A percentile compares a stretch with the other conserved stretches of the same genome.
These are phyloP conservation scores for Aepyceros melampus DNA, from an alignment of 2,113 vertebrate genomes.

Conservation along the genomic window DNA sequence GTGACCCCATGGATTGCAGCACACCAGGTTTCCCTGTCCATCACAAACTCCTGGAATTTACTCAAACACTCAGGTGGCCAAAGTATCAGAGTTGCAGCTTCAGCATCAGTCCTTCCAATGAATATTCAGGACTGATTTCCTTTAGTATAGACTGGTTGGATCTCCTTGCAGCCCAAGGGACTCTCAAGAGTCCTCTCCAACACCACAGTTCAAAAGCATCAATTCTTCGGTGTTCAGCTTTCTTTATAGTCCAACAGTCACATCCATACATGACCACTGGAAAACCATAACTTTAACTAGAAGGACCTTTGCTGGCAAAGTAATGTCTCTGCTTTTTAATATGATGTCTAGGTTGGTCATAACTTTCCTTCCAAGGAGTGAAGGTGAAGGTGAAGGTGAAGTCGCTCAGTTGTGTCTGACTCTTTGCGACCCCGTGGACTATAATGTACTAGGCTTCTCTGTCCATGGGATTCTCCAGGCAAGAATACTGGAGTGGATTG, in stretches of 20 bases:
- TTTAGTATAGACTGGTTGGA: background rate
- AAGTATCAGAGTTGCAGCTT: background rate
- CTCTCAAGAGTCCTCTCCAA: background rate
- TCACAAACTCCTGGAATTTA: fast-evolving
- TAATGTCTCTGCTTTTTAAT: background rate
- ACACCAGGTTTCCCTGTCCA: background rate
- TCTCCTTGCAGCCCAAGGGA: background rate
- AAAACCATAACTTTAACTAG: background rate
- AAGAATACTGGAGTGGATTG: too few species aligned
- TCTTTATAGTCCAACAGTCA: background rate
- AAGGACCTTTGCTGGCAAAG: background rate
- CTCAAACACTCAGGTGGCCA: background rate
- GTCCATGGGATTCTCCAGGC: too few species aligned
- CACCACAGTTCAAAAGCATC: background rate
- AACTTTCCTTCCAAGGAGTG: background rate
- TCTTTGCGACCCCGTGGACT: too few species aligned
- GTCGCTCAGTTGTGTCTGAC: too few species aligned
- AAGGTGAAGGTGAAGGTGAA: too few species aligned
- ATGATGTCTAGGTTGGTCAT: background rate
- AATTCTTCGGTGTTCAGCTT: fast-evolving
- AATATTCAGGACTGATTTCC: background rate
- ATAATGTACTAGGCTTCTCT: too few species aligned
- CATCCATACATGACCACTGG: background rate
- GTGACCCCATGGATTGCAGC: background rate
- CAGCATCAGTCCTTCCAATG: background rate